Base-by-base conservation (phyloP, 2,113 vertebrate species). In the Hyla sarda region DNA sequence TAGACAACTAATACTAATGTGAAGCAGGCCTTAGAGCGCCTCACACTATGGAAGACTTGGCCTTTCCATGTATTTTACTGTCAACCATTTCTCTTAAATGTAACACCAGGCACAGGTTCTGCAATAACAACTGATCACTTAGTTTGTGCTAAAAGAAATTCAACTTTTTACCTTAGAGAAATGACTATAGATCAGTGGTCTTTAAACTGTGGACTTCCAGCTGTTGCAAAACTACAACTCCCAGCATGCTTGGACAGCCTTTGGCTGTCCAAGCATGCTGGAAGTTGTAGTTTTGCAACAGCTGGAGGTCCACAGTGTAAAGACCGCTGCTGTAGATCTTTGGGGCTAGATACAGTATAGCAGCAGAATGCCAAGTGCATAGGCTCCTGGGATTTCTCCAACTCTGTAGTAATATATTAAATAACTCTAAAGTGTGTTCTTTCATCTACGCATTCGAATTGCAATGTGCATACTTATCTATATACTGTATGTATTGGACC, bases 401-500 rank as follows among this genome's bases (percentile, higher is more conserved):
- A 34, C 23, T 12, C 16, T 11, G 1, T 21, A 37, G 2, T 21
- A 69, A 34, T 30, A 62, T 28, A 4, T 11, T 28, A 62, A 13
- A 25, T 12, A 3, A 32, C 5, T 28, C 25, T 65, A 34, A 69
- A 69, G 30, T 69, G 3, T 69, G 1, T 19, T 19, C 7, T 25
- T 4, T 2, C 3, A 30, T 54, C 3, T 21, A 72, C 41, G 13
- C 7, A 48, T 74, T 47, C 25, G 48, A 25, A 47, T 25, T 32
- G 48, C 32, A 74, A 48, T 17, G 12, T 50, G 17, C 47, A 50
- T 50, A 28, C 16, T 23, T 10, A 50, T 48, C 23, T 75, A 50
- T 75, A 75, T 28, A n/a, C n/a, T n/a, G n/a, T n/a, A 48, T 75
- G 41, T 73, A 47, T 25, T 58, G 62, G 84, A 73, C 84, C 84